Conservation (phyloP, 1,140 invertebrate genomes). For the Luehdorfia chinensis region DNA sequence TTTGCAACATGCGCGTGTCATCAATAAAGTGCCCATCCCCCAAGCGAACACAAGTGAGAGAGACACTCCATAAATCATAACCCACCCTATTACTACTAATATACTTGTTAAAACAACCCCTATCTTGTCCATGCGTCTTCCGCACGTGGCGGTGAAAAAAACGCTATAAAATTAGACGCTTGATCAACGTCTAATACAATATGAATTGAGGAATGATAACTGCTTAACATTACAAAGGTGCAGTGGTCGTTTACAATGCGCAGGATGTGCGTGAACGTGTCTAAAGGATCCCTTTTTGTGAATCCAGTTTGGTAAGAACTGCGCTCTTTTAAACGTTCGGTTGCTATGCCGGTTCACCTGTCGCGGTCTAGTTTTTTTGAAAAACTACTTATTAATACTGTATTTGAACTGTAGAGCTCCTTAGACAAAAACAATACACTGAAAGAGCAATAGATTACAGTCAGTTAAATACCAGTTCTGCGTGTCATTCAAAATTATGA, state of each 20-base stretch:
- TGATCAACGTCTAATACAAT: slow-evolving; percentile 44
- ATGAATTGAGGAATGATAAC: slow-evolving; percentile 56
- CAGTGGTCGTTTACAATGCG: slow-evolving; percentile 41
- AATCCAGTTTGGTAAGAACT: slow-evolving; percentile 30
- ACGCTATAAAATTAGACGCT: slow-evolving; percentile 56
- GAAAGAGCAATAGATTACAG: no score
- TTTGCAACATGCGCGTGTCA: slow-evolving; percentile 56
- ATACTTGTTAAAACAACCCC: slow-evolving; percentile 75
- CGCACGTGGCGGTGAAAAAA: slow-evolving; percentile 66
- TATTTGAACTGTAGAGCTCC: not conserved
- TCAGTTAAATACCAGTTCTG: no score
- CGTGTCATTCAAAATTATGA: no score
- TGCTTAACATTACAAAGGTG: slow-evolving; percentile 68
- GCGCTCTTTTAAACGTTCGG: slow-evolving; percentile 33
- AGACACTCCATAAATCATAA: slow-evolving; percentile 73
- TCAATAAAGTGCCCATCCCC: slow-evolving; percentile 61
- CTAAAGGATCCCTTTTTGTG: slow-evolving; percentile 42
- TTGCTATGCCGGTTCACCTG: slow-evolving; percentile 62
- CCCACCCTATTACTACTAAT: slow-evolving; percentile 67
- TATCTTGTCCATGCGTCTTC: slow-evolving; percentile 63
- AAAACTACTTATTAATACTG: slow-evolving; percentile 8
- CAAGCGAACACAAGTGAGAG: slow-evolving; percentile 63
- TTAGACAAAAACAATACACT: no score
- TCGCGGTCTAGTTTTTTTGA: slow-evolving; percentile 28
- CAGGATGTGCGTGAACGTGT: slow-evolving; percentile 53